Evolutionary conservation across 2,797 vertebrate genomes (phyloP).

Genomic region (Eulemur mongoz): DNA sequence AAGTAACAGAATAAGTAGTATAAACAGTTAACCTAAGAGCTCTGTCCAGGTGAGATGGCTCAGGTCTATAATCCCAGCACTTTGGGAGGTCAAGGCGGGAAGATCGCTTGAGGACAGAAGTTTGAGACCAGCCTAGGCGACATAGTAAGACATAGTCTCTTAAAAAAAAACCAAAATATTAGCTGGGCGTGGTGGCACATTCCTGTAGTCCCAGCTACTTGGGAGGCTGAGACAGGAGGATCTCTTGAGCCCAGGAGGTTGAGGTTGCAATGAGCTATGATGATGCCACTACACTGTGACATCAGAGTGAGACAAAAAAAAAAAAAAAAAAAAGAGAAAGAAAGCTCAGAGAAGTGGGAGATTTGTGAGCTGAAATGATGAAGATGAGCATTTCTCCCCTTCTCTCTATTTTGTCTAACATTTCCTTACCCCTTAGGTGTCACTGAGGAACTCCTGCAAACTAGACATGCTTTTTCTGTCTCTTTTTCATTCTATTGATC

Average conservation of each 20-base stretch:
- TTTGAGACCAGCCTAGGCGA: not conserved
- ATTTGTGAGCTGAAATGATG: not conserved
- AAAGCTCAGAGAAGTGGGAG: not conserved
- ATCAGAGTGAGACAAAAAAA: not conserved
- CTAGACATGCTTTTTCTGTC: not conserved
- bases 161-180: not conserved
- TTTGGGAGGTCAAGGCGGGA: not conserved
- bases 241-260: not conserved
- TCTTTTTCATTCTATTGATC: not conserved
- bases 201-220: not conserved
- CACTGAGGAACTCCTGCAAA: not conserved
- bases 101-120: not conserved
- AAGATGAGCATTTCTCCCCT: not conserved
- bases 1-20: not conserved
- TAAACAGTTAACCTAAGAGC: not conserved
- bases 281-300: not conserved
- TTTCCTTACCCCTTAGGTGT: not conserved
- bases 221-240: not conserved
- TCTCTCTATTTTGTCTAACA: not conserved
- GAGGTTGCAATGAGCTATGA: not conserved
- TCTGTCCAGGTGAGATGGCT: not conserved
- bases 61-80: not conserved
- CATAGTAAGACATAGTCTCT: not conserved
- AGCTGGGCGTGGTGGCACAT: not conserved
- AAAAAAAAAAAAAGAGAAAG: not conserved